phyloP scores from a whole-genome alignment of 1,140 invertebrate genomes.

The Drosophila lacertosa region DNA sequence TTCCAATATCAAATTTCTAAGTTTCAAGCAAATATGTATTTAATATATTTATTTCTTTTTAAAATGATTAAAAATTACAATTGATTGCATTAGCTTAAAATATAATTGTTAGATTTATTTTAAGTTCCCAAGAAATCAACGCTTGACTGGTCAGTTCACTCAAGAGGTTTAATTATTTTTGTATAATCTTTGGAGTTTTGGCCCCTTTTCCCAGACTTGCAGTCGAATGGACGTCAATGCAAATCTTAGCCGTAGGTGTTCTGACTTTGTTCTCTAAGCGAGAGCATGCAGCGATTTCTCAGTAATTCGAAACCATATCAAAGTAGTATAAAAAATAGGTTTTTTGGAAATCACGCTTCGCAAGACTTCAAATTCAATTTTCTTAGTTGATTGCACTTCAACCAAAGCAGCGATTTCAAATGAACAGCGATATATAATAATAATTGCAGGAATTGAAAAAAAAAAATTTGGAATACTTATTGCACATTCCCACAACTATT shows the following conservation, averaged over 20 bases:
- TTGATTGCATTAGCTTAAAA: not conserved
- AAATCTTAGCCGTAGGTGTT: conserved; percentile 29
- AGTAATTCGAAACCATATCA: conserved; percentile 32
- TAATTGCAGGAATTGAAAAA: conserved; percentile 7
- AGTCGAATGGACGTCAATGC: conserved; percentile 22
- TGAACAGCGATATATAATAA: conserved; percentile 35
- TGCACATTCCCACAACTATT: conserved; percentile 56
- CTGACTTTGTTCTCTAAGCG: conserved; percentile 4
- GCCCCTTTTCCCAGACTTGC: conserved; percentile 41
- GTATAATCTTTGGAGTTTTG: not conserved
- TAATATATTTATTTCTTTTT: no score
- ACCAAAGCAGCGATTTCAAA: conserved; percentile 28
- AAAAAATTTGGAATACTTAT: conserved; percentile 24
- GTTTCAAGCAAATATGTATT: no score
- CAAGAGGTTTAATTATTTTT: not conserved
- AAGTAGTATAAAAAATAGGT: conserved; percentile 22
- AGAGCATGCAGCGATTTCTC: conserved; percentile 38
- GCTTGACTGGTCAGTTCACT: conserved; percentile 11
- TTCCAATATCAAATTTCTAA: no score
- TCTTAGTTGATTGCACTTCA: conserved; percentile 50
- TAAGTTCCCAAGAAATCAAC: conserved; percentile 14
- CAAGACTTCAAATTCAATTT: conserved; percentile 41
- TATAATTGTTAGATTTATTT: not conserved
- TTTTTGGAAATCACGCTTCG: conserved; percentile 3
- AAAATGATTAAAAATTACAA: no score